Evolutionary conservation across 2,113 vertebrate genomes (phyloP).

Genomic region (Grallaria varia): DNA sequence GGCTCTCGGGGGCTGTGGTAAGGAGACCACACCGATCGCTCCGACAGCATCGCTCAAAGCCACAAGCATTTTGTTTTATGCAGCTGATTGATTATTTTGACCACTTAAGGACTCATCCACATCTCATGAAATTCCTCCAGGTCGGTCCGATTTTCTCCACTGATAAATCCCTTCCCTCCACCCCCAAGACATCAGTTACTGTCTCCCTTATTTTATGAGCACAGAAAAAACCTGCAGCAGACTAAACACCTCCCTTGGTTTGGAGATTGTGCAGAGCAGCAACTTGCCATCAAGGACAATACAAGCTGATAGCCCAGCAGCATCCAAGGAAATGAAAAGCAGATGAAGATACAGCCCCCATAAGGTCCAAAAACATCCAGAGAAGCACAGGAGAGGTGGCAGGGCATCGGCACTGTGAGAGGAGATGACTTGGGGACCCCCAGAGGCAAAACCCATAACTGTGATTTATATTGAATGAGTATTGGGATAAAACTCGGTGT

Average conservation of each 20-base stretch:
- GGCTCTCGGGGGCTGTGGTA: not conserved
- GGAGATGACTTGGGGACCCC: not conserved
- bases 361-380: not conserved
- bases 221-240: not conserved
- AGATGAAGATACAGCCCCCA: not conserved
- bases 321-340: constrained; percentile 45
- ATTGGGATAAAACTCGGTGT: not conserved
- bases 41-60: not conserved
- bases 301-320: not conserved
- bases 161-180: not conserved
- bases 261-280: not conserved
- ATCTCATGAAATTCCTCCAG: not conserved
- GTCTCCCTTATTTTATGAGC: not conserved
- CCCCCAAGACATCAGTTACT: not conserved
- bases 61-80: not conserved
- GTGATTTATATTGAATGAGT: not conserved
- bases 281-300: not conserved
- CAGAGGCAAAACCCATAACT: not conserved
- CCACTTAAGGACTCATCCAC: not conserved
- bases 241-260: constrained; percentile 21
- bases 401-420: not conserved
- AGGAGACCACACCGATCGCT: not conserved
- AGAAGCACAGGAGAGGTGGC: not conserved
- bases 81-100: constrained; percentile 24
- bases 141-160: not conserved